Conservation (phyloP, 2,888 invertebrate genomes). For the Lacanobia oleracea region DNA sequence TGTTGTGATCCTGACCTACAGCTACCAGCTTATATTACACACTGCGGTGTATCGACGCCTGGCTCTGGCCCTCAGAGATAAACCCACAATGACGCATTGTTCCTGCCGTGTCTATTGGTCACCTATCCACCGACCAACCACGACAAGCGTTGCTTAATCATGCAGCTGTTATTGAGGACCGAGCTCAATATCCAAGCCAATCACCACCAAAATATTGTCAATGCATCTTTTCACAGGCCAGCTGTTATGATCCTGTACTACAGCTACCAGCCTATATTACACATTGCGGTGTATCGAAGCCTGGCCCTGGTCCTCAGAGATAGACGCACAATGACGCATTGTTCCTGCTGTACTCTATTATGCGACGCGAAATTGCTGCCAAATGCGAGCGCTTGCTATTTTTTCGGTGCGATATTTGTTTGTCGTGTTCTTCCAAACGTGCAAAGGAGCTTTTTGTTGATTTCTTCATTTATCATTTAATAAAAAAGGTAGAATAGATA, state of each 20-base stretch:
- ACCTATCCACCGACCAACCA: no score
- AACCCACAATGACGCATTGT: conserved; percentile 2
- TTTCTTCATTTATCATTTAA: not conserved
- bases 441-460: not conserved
- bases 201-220: not conserved
- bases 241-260: conserved; percentile 1
- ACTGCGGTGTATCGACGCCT: not conserved
- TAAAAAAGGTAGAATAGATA: no score
- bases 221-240: not conserved
- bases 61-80: conserved; percentile 6
- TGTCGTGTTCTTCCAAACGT: conserved; percentile 1
- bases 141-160: no score
- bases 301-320: conserved; percentile 68
- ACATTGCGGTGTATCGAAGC: conserved; percentile 56
- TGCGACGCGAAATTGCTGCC: conserved; percentile 62
- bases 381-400: conserved; percentile 43
- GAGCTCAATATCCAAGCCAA: not conserved
- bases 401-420: conserved; percentile 8
- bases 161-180: no score
- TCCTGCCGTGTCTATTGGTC: not conserved
- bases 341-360: conserved; percentile 67
- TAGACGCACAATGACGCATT: conserved; percentile 73
- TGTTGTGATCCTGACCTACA: no score
- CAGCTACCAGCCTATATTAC: conserved; percentile 11
- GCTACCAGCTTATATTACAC: no score